Conservation (phyloP, 2,113 vertebrate species). For the Vireo altiloquus region DNA sequence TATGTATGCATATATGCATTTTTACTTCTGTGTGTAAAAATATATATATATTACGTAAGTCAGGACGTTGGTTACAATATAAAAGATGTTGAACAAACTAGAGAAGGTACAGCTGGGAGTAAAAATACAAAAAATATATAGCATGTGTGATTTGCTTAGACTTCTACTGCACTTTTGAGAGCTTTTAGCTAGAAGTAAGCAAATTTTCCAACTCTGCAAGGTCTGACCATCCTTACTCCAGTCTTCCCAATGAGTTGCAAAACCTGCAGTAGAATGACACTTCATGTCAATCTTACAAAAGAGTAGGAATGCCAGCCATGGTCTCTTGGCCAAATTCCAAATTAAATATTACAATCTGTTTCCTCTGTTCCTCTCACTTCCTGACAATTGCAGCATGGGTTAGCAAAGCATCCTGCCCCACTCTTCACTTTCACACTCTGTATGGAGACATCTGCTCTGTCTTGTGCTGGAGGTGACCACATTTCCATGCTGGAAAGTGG, state of each 20-base stretch:
- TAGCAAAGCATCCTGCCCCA: not conserved
- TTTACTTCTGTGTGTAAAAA: not conserved
- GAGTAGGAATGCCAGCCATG: not conserved
- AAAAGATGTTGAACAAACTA: not conserved
- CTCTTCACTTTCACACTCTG: not conserved
- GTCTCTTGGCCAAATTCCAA: not conserved
- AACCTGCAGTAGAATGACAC: not conserved
- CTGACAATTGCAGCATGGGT: not conserved
- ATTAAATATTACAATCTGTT: conserved; percentile 15
- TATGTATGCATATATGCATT: not conserved
- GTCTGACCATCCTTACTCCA: not conserved
- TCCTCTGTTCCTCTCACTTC: not conserved
- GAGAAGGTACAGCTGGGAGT: not conserved
- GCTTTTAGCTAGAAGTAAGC: not conserved
- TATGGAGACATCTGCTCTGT: not conserved
- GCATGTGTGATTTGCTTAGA: not conserved
- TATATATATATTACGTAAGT: not conserved
- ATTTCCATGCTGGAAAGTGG: not conserved
- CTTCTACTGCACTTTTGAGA: not conserved
- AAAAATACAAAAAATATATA: not conserved
- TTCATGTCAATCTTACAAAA: not conserved
- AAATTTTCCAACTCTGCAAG: not conserved
- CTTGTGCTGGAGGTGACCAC: not conserved
- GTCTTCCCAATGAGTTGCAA: not conserved
- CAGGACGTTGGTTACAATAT: not conserved